Conservation (phyloP, 2,113 vertebrate species). For the Notothenia coriiceps region DNA sequence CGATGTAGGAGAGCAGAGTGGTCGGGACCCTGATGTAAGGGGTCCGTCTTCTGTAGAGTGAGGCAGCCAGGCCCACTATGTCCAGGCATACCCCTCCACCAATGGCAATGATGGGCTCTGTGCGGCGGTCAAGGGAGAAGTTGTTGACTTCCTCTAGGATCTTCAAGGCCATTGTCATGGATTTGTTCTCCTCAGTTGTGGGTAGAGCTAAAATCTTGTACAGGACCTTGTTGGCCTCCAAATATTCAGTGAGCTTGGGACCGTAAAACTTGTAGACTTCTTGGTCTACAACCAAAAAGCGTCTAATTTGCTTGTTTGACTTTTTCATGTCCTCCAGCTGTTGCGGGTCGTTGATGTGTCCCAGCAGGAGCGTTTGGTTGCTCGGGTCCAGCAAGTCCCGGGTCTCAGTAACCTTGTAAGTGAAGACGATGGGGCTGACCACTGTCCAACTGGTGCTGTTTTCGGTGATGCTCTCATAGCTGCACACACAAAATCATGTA, state of each 20-base stretch:
- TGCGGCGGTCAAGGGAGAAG: conserved; percentile 85
- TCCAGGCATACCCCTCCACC: conserved; percentile 89
- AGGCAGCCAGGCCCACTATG: conserved; percentile 86
- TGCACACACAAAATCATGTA: conserved; percentile 67
- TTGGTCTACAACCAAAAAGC: conserved; percentile 87
- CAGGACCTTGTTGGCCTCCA: conserved; percentile 80
- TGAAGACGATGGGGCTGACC: conserved; percentile 86
- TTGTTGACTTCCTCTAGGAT: conserved; percentile 87
- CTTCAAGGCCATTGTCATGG: conserved; percentile 85
- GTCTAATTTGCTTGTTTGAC: conserved; percentile 77
- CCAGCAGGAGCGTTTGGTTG: conserved; percentile 85
- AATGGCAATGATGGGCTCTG: conserved; percentile 86
- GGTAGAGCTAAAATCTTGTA: conserved; percentile 85
- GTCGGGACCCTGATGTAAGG: conserved; percentile 89
- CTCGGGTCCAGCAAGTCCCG: conserved; percentile 81
- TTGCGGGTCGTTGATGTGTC: conserved; percentile 82
- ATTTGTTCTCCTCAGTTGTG: conserved; percentile 88
- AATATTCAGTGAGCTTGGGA: conserved; percentile 74
- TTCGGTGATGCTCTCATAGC: conserved; percentile 78
- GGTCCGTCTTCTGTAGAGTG: conserved; percentile 86
- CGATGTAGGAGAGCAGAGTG: conserved; percentile 87
- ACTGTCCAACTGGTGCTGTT: conserved; percentile 83
- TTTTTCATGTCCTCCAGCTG: conserved; percentile 67
- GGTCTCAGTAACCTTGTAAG: conserved; percentile 86
- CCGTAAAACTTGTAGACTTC: conserved; percentile 85